Evolutionary conservation across 1,140 invertebrate genomes (phyloP).

Genomic region (Bombus pascuorum): DNA sequence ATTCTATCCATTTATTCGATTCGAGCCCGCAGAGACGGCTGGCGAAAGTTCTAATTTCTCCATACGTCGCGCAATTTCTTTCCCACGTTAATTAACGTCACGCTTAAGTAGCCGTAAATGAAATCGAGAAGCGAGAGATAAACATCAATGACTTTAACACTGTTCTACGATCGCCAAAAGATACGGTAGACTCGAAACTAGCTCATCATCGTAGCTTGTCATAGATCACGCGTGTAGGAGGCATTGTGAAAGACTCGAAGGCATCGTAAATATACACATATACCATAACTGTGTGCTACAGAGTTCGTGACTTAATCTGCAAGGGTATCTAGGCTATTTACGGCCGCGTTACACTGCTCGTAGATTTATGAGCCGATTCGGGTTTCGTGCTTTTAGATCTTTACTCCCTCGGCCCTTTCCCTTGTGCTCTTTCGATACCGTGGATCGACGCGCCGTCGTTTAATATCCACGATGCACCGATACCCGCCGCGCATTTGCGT

Average conservation of each 20-base stretch:
- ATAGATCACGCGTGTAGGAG: conserved; percentile 43
- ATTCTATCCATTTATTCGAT: conserved; percentile 74
- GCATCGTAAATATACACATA: conserved; percentile 63
- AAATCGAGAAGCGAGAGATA: background rate
- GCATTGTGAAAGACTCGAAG: conserved; percentile 35
- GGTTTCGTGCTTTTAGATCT: conserved; percentile 42
- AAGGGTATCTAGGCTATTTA: conserved; percentile 58
- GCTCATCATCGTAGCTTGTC: conserved; percentile 31
- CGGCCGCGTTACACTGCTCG: conserved; percentile 47
- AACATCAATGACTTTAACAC: background rate
- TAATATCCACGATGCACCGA: conserved; percentile 48
- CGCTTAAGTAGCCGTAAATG: background rate
- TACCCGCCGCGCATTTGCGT: conserved; percentile 43
- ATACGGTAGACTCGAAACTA: background rate
- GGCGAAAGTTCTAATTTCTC: conserved; percentile 75
- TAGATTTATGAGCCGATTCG: conserved; percentile 62
- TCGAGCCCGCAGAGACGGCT: conserved; percentile 52
- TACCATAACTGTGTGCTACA: conserved; percentile 3
- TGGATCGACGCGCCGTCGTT: conserved; percentile 13
- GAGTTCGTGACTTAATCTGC: conserved; percentile 73
- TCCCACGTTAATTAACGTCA: conserved; percentile 34
- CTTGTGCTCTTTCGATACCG: conserved; percentile 6
- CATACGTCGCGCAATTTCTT: conserved; percentile 60
- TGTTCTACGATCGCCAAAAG: too few species aligned
- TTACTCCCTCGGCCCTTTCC: background rate